A percentile compares a stretch with the other conserved stretches of the same genome.
Conservation (phyloP, 2,888 invertebrate species). For the Parnassius smintheus region DNA sequence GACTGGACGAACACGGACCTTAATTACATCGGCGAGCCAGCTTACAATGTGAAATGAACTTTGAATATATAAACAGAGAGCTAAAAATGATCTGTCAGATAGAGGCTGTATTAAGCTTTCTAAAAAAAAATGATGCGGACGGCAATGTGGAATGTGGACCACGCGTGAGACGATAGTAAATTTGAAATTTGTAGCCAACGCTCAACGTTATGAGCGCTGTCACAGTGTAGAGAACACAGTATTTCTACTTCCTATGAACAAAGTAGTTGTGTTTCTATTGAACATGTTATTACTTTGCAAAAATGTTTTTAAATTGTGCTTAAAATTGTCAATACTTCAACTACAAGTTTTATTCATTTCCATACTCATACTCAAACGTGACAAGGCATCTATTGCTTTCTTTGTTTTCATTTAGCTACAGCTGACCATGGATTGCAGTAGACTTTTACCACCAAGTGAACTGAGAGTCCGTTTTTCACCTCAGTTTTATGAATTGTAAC, state of each 20-base stretch:
- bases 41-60: conserved; percentile 34
- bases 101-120: conserved; percentile 63
- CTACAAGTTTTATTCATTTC: too few relatives aligned
- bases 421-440: too few relatives aligned
- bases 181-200: conserved; percentile 40
- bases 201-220: conserved; percentile 23
- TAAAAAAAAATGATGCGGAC: conserved; percentile 68
- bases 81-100: conserved; percentile 32
- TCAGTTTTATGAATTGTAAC: too few relatives aligned
- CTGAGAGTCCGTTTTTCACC: too few relatives aligned
- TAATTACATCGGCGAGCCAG: conserved; percentile 57
- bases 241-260: conserved; percentile 7
- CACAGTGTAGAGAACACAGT: conserved; percentile 19
- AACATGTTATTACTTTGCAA: too few relatives aligned
- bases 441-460: too few relatives aligned
- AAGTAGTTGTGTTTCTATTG: neutral
- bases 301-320: too few relatives aligned
- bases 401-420: too few relatives aligned
- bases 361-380: too few relatives aligned
- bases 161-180: conserved; percentile 53
- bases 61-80: conserved; percentile 32
- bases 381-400: too few relatives aligned
- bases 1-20: conserved; percentile 62
- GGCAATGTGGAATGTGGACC: conserved; percentile 70
- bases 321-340: too few relatives aligned